A percentile compares a stretch with the other conserved stretches of the same genome.
phyloP scores from a whole-genome alignment of 1,140 invertebrate genomes.

The Cydia pomonella region DNA sequence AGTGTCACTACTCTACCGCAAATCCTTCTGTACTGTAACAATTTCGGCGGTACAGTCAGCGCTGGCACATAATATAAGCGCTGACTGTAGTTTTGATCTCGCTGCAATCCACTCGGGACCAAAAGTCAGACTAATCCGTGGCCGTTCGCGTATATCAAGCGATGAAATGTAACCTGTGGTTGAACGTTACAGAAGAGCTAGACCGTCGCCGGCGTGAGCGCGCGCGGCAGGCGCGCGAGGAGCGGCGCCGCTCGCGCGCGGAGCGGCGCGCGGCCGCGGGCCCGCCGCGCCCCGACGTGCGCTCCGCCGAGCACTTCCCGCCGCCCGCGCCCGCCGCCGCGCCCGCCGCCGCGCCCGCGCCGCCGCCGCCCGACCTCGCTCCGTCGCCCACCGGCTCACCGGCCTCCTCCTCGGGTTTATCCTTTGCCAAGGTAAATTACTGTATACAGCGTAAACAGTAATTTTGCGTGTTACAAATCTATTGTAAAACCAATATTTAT shows the following conservation, averaged over 20 bases:
- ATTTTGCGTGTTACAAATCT: too few relatives aligned
- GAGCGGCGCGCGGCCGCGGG: conserved; percentile 63
- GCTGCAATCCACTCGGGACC: too few relatives aligned
- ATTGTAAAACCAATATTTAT: too few relatives aligned
- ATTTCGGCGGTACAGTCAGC: too few relatives aligned
- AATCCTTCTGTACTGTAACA: too few relatives aligned
- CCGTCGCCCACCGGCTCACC: conserved; percentile 37
- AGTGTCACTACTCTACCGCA: too few relatives aligned
- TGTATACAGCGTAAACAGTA: too few relatives aligned
- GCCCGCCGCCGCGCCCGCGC: conserved; percentile 29
- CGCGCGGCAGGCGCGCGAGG: conserved; percentile 61
- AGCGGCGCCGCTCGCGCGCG: conserved; percentile 65
- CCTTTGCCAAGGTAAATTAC: conserved; percentile 84
- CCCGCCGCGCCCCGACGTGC: conserved; percentile 65
- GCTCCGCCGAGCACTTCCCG: conserved; percentile 55
- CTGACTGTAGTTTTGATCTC: too few relatives aligned
- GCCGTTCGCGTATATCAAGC: too few relatives aligned
- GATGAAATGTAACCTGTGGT: too few relatives aligned
- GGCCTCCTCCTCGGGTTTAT: conserved; percentile 59
- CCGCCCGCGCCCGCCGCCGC: conserved; percentile 42
- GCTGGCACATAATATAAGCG: too few relatives aligned
- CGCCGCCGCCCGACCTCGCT: conserved; percentile 37
- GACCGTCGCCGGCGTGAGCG: conserved; percentile 61
- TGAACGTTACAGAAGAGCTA: conserved; percentile 57
- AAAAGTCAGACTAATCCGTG: too few relatives aligned